These are phyloP conservation scores for Columba janthina DNA, from an alignment of 2,113 vertebrate genomes.

Conservation along the genomic window DNA sequence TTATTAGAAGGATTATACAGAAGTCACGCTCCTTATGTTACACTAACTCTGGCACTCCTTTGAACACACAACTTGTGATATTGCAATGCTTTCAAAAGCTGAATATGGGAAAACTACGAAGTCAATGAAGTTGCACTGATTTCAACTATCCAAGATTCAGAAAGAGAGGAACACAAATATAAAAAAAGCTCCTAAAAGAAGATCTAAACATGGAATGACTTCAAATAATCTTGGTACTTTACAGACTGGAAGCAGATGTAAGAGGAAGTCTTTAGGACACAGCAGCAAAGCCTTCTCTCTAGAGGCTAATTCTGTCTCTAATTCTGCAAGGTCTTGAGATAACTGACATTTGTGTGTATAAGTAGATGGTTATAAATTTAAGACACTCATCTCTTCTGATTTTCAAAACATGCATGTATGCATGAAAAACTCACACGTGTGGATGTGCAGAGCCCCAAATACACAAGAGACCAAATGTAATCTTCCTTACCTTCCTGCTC, in stretches of 20 bases:
- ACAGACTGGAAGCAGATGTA: neutral
- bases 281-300: neutral
- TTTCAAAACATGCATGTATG: neutral
- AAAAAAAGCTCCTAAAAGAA: neutral
- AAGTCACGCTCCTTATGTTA: neutral
- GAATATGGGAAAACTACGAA: neutral
- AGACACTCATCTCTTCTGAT: neutral
- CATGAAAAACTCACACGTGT: neutral
- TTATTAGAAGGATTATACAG: neutral
- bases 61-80: neutral
- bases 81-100: neutral
- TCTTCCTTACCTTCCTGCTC: slow-evolving; percentile 82
- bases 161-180: neutral
- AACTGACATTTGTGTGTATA: neutral
- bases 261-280: neutral
- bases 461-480: neutral
- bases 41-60: neutral
- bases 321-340: neutral
- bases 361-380: neutral
- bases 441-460: neutral
- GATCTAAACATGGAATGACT: neutral
- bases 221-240: neutral
- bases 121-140: neutral
- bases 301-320: neutral
- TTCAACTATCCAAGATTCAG: neutral